These are phyloP conservation scores for Rhizoglyphus robini DNA, from an alignment of 1,140 invertebrate species.

Conservation along the genomic window DNA sequence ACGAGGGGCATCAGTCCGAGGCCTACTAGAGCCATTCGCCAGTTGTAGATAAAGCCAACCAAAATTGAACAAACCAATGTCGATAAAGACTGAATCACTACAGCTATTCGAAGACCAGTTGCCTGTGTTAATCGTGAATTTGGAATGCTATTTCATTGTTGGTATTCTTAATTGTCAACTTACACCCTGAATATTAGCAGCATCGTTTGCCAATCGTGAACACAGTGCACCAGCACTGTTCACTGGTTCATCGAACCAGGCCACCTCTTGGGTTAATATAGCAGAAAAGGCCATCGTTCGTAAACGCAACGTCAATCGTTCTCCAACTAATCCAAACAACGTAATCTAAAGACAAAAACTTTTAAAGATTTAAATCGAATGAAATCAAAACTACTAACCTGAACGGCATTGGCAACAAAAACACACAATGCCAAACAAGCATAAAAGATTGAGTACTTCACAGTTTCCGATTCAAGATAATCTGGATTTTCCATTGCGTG, in stretches of 20 bases:
- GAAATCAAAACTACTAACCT: neutral
- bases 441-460: conserved; percentile 4
- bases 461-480: neutral
- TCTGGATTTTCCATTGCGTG: neutral
- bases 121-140: conserved; percentile 36
- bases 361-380: neutral
- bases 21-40: conserved; percentile 63
- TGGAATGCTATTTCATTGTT: neutral
- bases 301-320: conserved; percentile 38
- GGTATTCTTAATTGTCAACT: conserved; percentile 25
- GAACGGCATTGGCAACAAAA: conserved; percentile 10
- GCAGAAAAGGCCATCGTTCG: conserved; percentile 36
- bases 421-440: conserved; percentile 6
- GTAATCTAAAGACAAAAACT: neutral
- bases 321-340: conserved; percentile 33
- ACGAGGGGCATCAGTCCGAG: conserved; percentile 62
- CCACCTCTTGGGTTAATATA: conserved; percentile 40
- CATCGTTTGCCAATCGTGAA: conserved; percentile 41
- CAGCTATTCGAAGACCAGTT: conserved; percentile 61
- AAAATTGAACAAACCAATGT: conserved; percentile 54
- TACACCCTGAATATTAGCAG: conserved; percentile 56
- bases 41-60: conserved; percentile 59
- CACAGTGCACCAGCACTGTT: conserved; percentile 40
- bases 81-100: conserved; percentile 57
- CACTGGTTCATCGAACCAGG: conserved; percentile 40